These are phyloP conservation scores for Cotesia glomerata DNA, from an alignment of 1,140 invertebrate genomes.

Conservation along the genomic window DNA sequence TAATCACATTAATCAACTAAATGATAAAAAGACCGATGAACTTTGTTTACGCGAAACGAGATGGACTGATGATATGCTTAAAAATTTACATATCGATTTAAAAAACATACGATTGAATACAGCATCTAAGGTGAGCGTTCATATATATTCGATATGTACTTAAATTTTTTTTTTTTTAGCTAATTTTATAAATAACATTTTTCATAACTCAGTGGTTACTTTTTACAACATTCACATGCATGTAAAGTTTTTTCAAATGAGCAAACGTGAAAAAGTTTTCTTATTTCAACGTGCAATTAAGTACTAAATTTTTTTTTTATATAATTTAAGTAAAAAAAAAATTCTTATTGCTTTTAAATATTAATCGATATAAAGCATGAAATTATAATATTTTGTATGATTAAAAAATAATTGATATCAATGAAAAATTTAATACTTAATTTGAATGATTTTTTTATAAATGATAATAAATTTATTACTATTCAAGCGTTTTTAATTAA, in stretches of 20 bases:
- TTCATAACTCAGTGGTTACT: background rate
- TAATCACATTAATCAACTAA: conserved; percentile 31
- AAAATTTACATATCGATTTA: conserved; percentile 66
- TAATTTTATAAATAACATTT: background rate
- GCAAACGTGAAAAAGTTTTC: no score
- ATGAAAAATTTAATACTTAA: conserved; percentile 1
- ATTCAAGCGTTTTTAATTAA: conserved; percentile 23
- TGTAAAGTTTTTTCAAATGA: no score
- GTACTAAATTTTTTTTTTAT: no score
- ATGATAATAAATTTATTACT: conserved; percentile 23
- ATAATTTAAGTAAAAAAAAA: no score
- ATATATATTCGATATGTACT: background rate
- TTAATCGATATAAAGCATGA: no score
- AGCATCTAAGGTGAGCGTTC: conserved; percentile 10
- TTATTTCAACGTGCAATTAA: no score
- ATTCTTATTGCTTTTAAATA: no score
- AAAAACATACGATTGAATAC: conserved; percentile 46
- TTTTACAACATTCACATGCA: no score
- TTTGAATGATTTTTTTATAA: background rate
- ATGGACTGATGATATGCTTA: conserved; percentile 69
- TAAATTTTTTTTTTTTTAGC: background rate
- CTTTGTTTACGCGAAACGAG: conserved; percentile 68
- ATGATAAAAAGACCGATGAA: conserved; percentile 54
- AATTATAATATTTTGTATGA: no score
- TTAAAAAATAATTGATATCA: conserved; percentile 4